Percentiles rank a stretch among this genome's conserved stretches.
Conservation (phyloP, 2,797 vertebrate species). For the Sparidentex hasta region DNA sequence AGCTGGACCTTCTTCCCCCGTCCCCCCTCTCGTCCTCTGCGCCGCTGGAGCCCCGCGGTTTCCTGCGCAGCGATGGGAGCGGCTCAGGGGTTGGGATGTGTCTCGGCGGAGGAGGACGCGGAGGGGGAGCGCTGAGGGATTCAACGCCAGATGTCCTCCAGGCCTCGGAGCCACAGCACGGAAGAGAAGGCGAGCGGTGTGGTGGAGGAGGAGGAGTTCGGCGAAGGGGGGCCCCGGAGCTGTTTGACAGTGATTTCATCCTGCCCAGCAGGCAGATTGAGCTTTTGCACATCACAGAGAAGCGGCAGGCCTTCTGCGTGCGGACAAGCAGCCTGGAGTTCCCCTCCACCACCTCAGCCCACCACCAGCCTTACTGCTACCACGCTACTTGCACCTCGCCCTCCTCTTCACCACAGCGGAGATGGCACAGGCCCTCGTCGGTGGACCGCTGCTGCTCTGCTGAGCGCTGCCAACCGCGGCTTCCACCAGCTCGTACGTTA, state of each 20-base stretch:
- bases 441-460: conserved; percentile 80
- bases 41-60: conserved; percentile 64
- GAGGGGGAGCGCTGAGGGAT: conserved; percentile 75
- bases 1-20: conserved; percentile 90
- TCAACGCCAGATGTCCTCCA: conserved; percentile 89
- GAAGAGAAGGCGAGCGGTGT: conserved; percentile 66
- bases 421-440: conserved; percentile 80
- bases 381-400: conserved; percentile 66
- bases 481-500: conserved; percentile 77
- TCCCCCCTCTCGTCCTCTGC: conserved; percentile 76
- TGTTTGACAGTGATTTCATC: conserved; percentile 93
- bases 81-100: conserved; percentile 73
- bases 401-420: conserved; percentile 68
- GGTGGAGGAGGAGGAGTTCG: conserved; percentile 55
- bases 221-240: conserved; percentile 75
- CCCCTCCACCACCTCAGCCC: conserved; percentile 73
- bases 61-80: conserved; percentile 80
- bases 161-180: conserved; percentile 80
- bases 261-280: conserved; percentile 94
- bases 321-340: conserved; percentile 94
- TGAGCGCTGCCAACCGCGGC: conserved; percentile 58
- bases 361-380: conserved; percentile 68
- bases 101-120: conserved; percentile 47
- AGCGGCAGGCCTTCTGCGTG: conserved; percentile 92
- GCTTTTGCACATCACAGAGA: conserved; percentile 92